Conservation (phyloP, 2,797 vertebrate genomes). For the Echiichthys vipera region DNA sequence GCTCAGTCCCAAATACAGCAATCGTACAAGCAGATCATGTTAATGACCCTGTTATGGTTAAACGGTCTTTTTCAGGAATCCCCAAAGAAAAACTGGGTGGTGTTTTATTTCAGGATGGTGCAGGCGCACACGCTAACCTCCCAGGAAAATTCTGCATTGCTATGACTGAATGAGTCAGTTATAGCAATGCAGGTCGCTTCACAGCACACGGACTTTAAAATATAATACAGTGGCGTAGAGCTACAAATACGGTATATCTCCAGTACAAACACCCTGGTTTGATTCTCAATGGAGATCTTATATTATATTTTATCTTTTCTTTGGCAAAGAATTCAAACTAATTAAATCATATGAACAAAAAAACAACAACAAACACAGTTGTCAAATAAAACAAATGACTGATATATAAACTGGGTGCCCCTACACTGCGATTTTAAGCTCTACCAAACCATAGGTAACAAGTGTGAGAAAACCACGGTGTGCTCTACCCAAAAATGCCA, state of each 20-base stretch:
- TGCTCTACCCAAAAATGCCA: no score
- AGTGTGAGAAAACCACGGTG: no score
- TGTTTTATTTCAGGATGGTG: conserved; percentile 13
- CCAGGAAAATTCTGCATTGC: conserved; percentile 16
- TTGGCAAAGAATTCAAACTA: background rate
- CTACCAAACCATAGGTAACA: no score
- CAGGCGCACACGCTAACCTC: conserved; percentile 6
- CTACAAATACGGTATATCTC: background rate
- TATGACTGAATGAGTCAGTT: background rate
- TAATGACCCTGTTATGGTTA: conserved; percentile 38
- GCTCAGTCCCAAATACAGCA: conserved; percentile 7
- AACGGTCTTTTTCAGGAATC: conserved; percentile 23
- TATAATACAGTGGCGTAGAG: background rate
- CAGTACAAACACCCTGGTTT: background rate
- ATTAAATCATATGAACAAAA: no score
- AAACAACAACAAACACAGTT: background rate
- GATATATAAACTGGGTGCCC: no score
- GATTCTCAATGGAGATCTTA: background rate
- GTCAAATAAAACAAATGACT: background rate
- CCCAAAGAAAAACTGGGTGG: conserved; percentile 7
- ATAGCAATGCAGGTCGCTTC: background rate
- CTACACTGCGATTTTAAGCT: no score
- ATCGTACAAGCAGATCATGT: conserved; percentile 18
- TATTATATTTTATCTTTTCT: background rate
- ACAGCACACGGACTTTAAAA: background rate